Evolutionary conservation across 1,140 invertebrate genomes (phyloP), one percentile per base, ranked within the genome.

Genomic region (Hyposmocoma kahamanoa): DNA sequence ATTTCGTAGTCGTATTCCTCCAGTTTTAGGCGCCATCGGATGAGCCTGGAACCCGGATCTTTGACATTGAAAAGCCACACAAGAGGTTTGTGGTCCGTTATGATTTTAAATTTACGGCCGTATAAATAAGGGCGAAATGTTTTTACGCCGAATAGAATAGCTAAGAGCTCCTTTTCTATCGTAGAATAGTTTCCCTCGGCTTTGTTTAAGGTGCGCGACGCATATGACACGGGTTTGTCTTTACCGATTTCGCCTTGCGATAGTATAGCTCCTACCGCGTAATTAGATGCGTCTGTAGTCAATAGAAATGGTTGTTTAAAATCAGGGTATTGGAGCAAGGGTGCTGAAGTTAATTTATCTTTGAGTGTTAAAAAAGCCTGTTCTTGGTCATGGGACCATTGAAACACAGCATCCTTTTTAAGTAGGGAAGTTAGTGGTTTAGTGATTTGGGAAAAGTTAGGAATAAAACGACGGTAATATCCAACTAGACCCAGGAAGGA

Each of bases 41-140:
- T n/a, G n/a, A n/a, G n/a, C n/a, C n/a, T n/a, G n/a, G n/a, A n/a
- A n/a, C n/a, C n/a, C n/a, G n/a, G n/a, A n/a, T n/a, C n/a, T n/a
- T n/a, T n/a, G n/a, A n/a, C n/a, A n/a, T n/a, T n/a, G n/a, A 26
- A 26, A 36, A 36, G 50, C 71, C 81, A 89, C 24, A 51, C 62
- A 19, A 89, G 59, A 0, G 84, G 79, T 53, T 77, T 71, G 41
- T 89, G 87, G 48, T 90, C 88, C 0, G 87, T 89, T 20, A 76
- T 47, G 3, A 88, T 59, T 11, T 47, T 72, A 48, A 90, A 87
- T 22, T 82, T 64, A 38, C 45, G 72, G 20, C 80, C 83, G 50
- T n/a, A 75, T 81, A 90, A 50, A 62, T 87, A 88, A 19, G 74
- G 59, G 50, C 73, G 39, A 48, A 88, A 87, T 38, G 84, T 54